phyloP scores from a whole-genome alignment of 1,140 invertebrate genomes.

The Limonius californicus region DNA sequence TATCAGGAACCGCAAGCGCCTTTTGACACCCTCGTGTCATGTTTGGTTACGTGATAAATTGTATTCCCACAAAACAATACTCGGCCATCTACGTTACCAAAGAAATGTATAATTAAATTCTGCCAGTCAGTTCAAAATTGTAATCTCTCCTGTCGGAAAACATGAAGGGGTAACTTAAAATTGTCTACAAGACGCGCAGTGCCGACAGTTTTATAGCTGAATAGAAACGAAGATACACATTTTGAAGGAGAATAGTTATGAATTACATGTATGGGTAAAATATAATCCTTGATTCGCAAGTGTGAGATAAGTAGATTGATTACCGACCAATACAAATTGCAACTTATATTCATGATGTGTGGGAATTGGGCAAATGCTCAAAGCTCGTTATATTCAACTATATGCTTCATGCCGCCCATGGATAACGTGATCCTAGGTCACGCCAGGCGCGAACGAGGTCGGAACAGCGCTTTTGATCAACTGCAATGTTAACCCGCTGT shows the following conservation, averaged over 20 bases:
- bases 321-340: too few species aligned
- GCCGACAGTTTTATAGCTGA: too few species aligned
- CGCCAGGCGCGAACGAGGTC: neutral
- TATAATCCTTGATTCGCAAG: too few species aligned
- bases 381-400: neutral
- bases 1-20: neutral
- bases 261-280: too few species aligned
- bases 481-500: neutral
- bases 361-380: neutral
- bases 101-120: neutral
- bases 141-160: neutral
- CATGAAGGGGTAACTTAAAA: too few species aligned
- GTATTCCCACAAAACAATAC: neutral
- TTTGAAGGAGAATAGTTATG: too few species aligned
- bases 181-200: too few species aligned
- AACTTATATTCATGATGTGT: neutral
- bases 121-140: neutral
- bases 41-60: neutral
- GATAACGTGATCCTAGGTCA: neutral
- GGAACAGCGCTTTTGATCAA: neutral
- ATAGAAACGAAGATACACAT: too few species aligned
- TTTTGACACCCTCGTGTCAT: neutral
- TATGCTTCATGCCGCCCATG: neutral
- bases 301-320: too few species aligned
- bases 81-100: neutral